These are phyloP conservation scores for Buathra laborator DNA, from an alignment of 2,888 invertebrate species.

Conservation along the genomic window DNA sequence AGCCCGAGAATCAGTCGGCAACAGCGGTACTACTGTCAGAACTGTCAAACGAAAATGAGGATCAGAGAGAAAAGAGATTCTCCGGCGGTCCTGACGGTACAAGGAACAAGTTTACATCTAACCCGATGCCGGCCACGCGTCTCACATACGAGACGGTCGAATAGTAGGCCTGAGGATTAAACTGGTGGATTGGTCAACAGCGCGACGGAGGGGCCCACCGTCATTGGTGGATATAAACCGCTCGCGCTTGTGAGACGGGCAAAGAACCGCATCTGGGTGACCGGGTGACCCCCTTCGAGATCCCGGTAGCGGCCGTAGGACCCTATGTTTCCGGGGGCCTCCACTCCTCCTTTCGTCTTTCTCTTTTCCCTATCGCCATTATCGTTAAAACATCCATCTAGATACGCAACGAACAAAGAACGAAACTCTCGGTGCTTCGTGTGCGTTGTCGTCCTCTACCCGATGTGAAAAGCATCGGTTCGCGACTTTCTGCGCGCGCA, in stretches of 20 bases:
- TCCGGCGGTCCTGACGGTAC: conserved; percentile 78
- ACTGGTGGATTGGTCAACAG: conserved; percentile 66
- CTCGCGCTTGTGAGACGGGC: conserved; percentile 73
- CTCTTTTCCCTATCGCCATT: conserved; percentile 2
- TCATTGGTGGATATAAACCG: conserved; percentile 65
- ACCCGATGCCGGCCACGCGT: conserved; percentile 78
- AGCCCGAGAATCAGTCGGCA: neutral
- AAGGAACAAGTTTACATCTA: conserved; percentile 83
- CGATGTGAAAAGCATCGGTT: neutral
- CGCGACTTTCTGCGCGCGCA: neutral
- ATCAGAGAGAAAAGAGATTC: conserved; percentile 42
- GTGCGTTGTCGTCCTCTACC: neutral
- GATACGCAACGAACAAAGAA: neutral
- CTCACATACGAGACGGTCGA: conserved; percentile 70
- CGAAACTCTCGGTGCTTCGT: neutral
- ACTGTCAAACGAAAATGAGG: conserved; percentile 66
- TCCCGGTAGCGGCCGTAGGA: conserved; percentile 75
- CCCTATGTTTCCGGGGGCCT: conserved; percentile 68
- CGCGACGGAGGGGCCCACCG: conserved; percentile 56
- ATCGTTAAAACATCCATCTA: neutral
- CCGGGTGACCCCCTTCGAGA: conserved; percentile 83
- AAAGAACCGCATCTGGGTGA: conserved; percentile 84
- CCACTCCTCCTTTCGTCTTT: conserved; percentile 55
- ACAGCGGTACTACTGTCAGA: conserved; percentile 44
- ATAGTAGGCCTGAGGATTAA: conserved; percentile 49